These are phyloP conservation scores for Labroides dimidiatus DNA, from an alignment of 2,797 vertebrate genomes.

Conservation along the genomic window DNA sequence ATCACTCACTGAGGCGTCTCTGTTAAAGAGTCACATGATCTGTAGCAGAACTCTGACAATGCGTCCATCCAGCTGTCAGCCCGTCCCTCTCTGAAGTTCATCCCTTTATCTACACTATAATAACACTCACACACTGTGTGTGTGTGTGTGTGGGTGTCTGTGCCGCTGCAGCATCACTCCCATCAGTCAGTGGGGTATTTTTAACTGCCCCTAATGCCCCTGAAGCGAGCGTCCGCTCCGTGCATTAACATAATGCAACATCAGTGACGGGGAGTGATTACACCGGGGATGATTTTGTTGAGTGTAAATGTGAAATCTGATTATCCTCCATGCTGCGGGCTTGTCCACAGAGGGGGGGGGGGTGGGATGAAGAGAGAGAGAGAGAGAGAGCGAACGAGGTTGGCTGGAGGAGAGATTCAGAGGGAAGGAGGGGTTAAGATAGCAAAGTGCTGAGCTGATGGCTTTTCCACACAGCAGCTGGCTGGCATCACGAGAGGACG, in stretches of 20 bases:
- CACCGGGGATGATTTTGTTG: slow-evolving; percentile 79
- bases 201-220: slow-evolving; percentile 65
- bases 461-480: slow-evolving; percentile 78
- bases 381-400: slow-evolving; percentile 24
- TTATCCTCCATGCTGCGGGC: slow-evolving; percentile 73
- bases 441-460: slow-evolving; percentile 81
- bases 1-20: not conserved
- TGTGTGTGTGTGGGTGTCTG: not conserved
- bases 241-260: slow-evolving; percentile 73
- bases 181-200: slow-evolving; percentile 53
- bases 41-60: not conserved
- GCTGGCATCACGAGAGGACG: slow-evolving; percentile 74
- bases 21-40: not conserved
- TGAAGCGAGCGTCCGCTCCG: slow-evolving; percentile 44
- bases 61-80: not conserved
- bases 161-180: slow-evolving; percentile 22
- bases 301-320: slow-evolving; percentile 86
- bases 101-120: not conserved
- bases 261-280: slow-evolving; percentile 75
- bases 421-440: slow-evolving; percentile 69
- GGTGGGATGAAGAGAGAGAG: slow-evolving; percentile 11
- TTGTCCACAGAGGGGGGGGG: slow-evolving; percentile 52
- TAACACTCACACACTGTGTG: slow-evolving; percentile 11
- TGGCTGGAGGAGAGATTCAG: slow-evolving; percentile 54
- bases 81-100: not conserved